Evolutionary conservation across 1,140 invertebrate genomes (phyloP).

Genomic region (Hormaphis cornu): DNA sequence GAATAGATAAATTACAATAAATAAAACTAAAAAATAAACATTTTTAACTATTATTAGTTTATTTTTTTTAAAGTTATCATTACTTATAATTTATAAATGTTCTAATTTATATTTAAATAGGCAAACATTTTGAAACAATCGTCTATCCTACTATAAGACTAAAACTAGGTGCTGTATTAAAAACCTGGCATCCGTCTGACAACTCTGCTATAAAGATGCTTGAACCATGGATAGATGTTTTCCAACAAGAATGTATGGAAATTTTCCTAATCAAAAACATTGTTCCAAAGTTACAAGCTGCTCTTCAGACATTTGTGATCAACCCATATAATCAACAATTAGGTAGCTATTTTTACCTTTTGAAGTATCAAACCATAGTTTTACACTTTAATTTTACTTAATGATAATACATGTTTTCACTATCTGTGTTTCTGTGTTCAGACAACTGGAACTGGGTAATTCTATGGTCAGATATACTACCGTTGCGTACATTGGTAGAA

Average conservation of each 20-base stretch:
- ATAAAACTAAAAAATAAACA: too few relatives aligned
- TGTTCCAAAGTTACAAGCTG: slow-evolving; percentile 74
- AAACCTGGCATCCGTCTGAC: slow-evolving; percentile 86
- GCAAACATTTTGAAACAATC: slow-evolving; percentile 57
- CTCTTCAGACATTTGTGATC: slow-evolving; percentile 65
- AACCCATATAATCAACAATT: slow-evolving; percentile 75
- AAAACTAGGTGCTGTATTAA: slow-evolving; percentile 78
- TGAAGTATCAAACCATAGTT: slow-evolving; percentile 4
- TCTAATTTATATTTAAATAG: slow-evolving; percentile 38
- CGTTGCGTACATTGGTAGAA: slow-evolving; percentile 56
- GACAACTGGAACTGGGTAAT: slow-evolving; percentile 76
- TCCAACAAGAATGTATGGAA: slow-evolving; percentile 69
- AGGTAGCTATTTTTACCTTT: slow-evolving; percentile 42
- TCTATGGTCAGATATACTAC: slow-evolving; percentile 73
- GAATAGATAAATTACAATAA: too few relatives aligned
- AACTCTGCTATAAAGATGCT: slow-evolving; percentile 84
- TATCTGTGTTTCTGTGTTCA: slow-evolving; percentile 31
- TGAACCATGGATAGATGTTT: slow-evolving; percentile 79
- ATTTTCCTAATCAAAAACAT: slow-evolving; percentile 82
- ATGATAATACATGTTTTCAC: not conserved
- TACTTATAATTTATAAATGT: too few relatives aligned
- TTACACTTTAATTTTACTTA: slow-evolving; percentile 38
- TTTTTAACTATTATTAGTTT: too few relatives aligned
- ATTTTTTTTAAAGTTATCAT: not conserved
- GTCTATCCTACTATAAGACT: slow-evolving; percentile 88